These are phyloP conservation scores for Druceiella hillmani DNA, from an alignment of 2,888 invertebrate genomes.

Conservation along the genomic window DNA sequence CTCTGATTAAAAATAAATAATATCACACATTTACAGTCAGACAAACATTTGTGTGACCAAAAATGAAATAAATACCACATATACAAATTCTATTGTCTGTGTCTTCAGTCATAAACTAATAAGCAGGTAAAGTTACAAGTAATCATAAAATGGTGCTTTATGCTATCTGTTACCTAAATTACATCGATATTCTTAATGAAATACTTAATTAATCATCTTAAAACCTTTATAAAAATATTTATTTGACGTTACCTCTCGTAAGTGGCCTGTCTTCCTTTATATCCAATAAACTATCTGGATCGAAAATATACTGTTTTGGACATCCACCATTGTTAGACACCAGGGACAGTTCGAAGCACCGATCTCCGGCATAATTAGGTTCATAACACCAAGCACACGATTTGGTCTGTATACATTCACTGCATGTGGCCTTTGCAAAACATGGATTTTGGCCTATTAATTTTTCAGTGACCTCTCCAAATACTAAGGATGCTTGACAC, in stretches of 20 bases:
- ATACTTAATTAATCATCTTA: no score
- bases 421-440: constrained; percentile 77
- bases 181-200: no score
- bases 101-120: no score
- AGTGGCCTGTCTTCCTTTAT: not conserved
- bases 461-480: constrained; percentile 47
- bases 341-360: constrained; percentile 58
- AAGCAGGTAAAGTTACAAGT: no score
- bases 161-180: no score
- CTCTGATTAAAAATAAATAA: no score
- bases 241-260: not conserved
- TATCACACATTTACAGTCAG: no score
- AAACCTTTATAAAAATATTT: no score
- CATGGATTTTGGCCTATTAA: constrained; percentile 70
- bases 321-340: constrained; percentile 51
- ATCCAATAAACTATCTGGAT: constrained; percentile 40
- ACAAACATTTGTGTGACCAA: no score
- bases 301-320: constrained; percentile 61
- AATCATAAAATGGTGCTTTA: no score
- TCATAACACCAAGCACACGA: constrained; percentile 84
- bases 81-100: no score
- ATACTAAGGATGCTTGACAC: constrained; percentile 32
- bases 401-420: constrained; percentile 83
- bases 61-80: no score
- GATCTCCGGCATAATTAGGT: constrained; percentile 46